phyloP scores from a whole-genome alignment of 2,113 vertebrate genomes.

The Bubo scandiacus region DNA sequence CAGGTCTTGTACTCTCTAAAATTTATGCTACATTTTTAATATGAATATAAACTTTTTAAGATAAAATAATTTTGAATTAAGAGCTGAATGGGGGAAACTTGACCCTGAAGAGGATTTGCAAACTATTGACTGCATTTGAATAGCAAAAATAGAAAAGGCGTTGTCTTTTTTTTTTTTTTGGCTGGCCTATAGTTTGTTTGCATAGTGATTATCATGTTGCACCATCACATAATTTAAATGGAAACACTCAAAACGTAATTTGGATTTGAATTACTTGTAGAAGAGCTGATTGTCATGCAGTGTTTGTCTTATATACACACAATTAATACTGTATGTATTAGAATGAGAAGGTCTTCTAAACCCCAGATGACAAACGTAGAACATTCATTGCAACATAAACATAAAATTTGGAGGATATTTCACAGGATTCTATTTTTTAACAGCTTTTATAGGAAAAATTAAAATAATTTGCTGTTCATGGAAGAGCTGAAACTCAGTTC shows the following conservation, averaged over 20 bases:
- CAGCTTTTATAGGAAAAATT: not conserved
- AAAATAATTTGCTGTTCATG: not conserved
- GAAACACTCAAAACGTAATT: not conserved
- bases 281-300: not conserved
- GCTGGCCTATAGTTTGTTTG: not conserved
- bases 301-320: not conserved
- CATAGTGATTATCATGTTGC: conserved; percentile 60
- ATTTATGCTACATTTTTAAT: not conserved
- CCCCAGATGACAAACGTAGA: not conserved
- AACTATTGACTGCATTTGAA: not conserved
- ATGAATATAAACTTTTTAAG: not conserved
- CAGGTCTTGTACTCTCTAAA: not conserved
- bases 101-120: not conserved
- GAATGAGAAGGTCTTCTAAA: not conserved
- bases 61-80: not conserved
- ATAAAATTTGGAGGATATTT: not conserved
- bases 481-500: not conserved
- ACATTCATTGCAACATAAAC: not conserved
- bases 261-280: not conserved
- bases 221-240: conserved; percentile 55
- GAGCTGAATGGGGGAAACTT: conserved; percentile 4
- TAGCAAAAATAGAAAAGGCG: not conserved
- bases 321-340: not conserved
- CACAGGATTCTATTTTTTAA: not conserved
- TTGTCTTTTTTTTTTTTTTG: not conserved